Conservation (phyloP, 2,797 vertebrate species). For the Natrix natrix region DNA sequence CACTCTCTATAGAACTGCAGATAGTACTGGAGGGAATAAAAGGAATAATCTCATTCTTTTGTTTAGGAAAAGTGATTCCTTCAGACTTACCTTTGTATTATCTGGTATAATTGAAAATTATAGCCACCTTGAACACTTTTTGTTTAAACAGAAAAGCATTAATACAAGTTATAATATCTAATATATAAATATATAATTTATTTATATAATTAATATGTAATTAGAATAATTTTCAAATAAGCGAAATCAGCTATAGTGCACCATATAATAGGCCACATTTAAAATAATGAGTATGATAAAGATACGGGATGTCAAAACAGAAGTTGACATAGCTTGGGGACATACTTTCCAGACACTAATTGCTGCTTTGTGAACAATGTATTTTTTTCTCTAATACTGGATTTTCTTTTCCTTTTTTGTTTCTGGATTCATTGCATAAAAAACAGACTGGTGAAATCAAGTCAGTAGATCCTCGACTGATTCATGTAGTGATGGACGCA, state of each 20-base stretch:
- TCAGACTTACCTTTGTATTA: not conserved
- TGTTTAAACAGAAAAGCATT: not conserved
- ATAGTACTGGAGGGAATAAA: not conserved
- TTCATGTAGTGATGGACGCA: constrained; percentile 90
- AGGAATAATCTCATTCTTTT: not conserved
- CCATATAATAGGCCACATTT: not conserved
- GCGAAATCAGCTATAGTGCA: not conserved
- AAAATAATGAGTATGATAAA: not conserved
- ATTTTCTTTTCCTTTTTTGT: constrained; percentile 23
- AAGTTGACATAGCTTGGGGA: constrained; percentile 6
- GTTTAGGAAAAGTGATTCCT: not conserved
- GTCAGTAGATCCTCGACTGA: constrained; percentile 91
- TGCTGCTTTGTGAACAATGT: not conserved
- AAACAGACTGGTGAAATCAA: constrained; percentile 87
- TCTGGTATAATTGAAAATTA: not conserved
- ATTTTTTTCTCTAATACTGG: constrained; percentile 25
- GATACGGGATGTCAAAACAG: not conserved
- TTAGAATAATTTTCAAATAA: not conserved
- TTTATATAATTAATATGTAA: not conserved
- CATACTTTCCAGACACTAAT: not conserved
- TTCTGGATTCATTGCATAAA: constrained; percentile 35
- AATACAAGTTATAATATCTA: not conserved
- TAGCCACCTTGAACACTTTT: not conserved
- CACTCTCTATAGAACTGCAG: not conserved
- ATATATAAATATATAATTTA: not conserved